These are phyloP conservation scores for Hemicentrotus pulcherrimus DNA, from an alignment of 35 echinoderm and acorn worm species.

Conservation along the genomic window DNA sequence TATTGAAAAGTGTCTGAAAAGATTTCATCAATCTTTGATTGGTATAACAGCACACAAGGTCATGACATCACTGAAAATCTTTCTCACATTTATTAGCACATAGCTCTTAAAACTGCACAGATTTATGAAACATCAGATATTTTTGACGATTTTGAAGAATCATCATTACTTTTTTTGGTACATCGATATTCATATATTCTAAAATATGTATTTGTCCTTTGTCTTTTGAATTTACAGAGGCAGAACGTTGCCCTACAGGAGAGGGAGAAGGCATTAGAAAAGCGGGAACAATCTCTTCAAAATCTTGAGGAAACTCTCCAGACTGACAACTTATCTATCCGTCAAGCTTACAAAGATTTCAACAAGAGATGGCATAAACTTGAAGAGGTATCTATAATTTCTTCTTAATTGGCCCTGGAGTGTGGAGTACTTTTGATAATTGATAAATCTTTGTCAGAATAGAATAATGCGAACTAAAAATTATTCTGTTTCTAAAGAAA, in stretches of 20 bases:
- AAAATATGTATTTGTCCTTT: too few relatives aligned
- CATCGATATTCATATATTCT: too few relatives aligned
- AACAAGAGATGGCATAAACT: constrained; percentile 51
- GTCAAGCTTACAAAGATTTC: constrained; percentile 66
- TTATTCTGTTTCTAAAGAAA: too few relatives aligned
- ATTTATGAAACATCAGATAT: not conserved
- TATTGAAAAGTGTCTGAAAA: too few relatives aligned
- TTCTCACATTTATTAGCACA: not conserved
- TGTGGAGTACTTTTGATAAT: too few relatives aligned
- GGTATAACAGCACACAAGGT: not conserved
- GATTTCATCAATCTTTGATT: not conserved
- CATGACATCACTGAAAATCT: not conserved
- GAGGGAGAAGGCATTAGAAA: constrained; percentile 53
- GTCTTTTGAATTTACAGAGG: constrained; percentile 1
- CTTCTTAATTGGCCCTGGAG: too few relatives aligned
- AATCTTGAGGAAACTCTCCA: constrained; percentile 45
- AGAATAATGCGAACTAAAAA: too few relatives aligned
- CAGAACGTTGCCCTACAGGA: constrained; percentile 64
- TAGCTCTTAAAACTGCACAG: not conserved
- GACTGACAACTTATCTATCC: constrained; percentile 42
- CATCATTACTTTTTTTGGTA: not conserved
- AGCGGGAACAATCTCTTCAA: constrained; percentile 51
- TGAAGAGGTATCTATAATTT: constrained; percentile 13
- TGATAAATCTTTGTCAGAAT: too few relatives aligned
- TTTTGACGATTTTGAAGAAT: not conserved